Percentiles rank a stretch among this genome's conserved stretches.
Conservation (phyloP, 1,140 invertebrate genomes). For the Drosophila santomea region DNA sequence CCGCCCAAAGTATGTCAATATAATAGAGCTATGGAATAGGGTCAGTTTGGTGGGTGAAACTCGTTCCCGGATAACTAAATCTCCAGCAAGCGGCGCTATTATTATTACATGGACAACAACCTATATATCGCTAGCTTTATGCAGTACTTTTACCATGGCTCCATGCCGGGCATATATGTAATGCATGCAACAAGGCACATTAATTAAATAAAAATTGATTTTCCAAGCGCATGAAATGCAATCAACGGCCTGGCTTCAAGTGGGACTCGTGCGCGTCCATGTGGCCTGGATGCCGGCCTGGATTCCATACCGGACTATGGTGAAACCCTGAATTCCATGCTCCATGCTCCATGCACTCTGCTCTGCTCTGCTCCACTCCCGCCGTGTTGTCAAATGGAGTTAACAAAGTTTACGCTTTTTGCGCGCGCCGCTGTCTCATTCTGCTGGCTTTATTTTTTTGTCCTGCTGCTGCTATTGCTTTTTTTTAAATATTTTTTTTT, state of each 20-base stretch:
- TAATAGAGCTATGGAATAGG: background rate
- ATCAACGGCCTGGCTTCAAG: constrained; percentile 74
- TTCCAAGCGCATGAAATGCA: constrained; percentile 79
- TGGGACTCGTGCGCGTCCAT: constrained; percentile 53
- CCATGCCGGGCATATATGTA: constrained; percentile 25
- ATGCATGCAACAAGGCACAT: constrained; percentile 74
- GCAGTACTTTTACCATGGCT: background rate
- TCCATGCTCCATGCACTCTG: background rate
- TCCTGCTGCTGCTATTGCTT: background rate
- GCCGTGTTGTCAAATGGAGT: constrained; percentile 75
- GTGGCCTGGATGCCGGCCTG: constrained; percentile 45
- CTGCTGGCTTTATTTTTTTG: constrained; percentile 28
- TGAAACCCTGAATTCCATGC: background rate
- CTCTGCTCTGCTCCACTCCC: constrained; percentile 19
- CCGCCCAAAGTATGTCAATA: background rate
- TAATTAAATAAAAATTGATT: constrained; percentile 83
- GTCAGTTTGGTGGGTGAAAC: background rate
- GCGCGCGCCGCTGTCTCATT: constrained; percentile 56
- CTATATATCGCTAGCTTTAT: constrained; percentile 5
- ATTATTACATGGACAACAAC: constrained; percentile 6
- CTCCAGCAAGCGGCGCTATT: constrained; percentile 1
- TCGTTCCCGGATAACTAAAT: constrained; percentile 6
- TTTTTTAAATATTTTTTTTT: background rate
- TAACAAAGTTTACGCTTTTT: constrained; percentile 80
- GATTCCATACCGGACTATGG: constrained; percentile 7